These are phyloP conservation scores for Eupithecia subumbrata DNA, from an alignment of 2,888 invertebrate genomes.

Conservation along the genomic window DNA sequence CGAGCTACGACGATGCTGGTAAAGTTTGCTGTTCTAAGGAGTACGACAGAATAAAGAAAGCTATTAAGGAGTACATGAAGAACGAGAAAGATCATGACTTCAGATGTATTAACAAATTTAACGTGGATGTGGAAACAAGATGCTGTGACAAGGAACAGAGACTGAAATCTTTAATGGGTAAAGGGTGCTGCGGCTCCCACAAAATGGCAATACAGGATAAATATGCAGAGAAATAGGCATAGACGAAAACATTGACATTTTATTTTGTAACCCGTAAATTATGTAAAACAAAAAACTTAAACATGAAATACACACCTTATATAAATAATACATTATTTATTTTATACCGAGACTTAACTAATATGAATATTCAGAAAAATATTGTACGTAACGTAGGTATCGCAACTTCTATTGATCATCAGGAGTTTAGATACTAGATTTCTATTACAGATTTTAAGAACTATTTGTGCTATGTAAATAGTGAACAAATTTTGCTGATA, in stretches of 20 bases:
- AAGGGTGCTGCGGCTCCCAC: slow-evolving; percentile 73
- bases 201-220: slow-evolving; percentile 73
- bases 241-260: slow-evolving; percentile 64
- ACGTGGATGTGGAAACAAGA: slow-evolving; percentile 72
- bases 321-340: slow-evolving; percentile 40
- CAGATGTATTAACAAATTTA: slow-evolving; percentile 72
- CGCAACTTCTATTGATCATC: neutral
- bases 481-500: neutral
- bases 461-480: neutral
- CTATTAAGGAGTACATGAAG: slow-evolving; percentile 72
- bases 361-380: neutral
- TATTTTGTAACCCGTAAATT: slow-evolving; percentile 78
- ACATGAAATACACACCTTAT: slow-evolving; percentile 49
- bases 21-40: slow-evolving; percentile 80
- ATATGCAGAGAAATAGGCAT: slow-evolving; percentile 57
- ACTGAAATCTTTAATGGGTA: slow-evolving; percentile 65
- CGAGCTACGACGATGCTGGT: slow-evolving; percentile 72
- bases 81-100: slow-evolving; percentile 69
- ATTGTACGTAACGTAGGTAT: neutral
- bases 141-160: slow-evolving; percentile 78
- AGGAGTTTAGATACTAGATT: neutral
- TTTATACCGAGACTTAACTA: slow-evolving; percentile 32
- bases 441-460: neutral
- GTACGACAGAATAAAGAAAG: slow-evolving; percentile 76
- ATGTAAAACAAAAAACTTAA: slow-evolving; percentile 18